Evolutionary conservation across 2,888 invertebrate species (phyloP), one percentile per base, ranked within the genome.

Genomic region (Caradrina kadenii): DNA sequence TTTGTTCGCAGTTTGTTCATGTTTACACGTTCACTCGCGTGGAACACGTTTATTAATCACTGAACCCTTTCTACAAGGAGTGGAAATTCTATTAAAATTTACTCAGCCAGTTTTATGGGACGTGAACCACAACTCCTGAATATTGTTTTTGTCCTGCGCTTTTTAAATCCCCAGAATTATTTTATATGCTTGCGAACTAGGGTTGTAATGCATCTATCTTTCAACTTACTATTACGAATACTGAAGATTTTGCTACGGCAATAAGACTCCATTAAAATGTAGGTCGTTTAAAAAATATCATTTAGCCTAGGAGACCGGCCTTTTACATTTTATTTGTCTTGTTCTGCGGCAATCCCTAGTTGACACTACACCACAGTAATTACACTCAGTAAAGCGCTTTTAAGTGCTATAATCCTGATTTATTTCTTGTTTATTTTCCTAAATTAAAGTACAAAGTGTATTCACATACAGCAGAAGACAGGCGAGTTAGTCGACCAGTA

Each of bases 31-130:
- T 42, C 48, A 48, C 48, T 79, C 68, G 67, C 64, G 69, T 67
- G 82, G 50, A 72, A 66, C 65, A 45, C 61, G 65, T 69, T 69
- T 72, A 63, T 68, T 77, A 81, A 82, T 80, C 63, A 74, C 55
- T 53, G 31, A 42, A 68, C 65, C 71, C 48, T 79, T 79, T 78
- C 69, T 56, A 55, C 53, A 67, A 76, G 64, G 17, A 66, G n/a
- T 62, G 69, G 63, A 65, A 73, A 76, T 81, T 77, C 55, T 72
- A 80, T 81, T 77, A 71, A 74, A 81, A 73, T 55, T 79, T 69
- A 74, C 63, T 74, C 65, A 61, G 60, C 60, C 60, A 21, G 56
- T 54, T 65, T 67, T 63, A 66, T 69, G 53, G 62, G 54, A 62
- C 69, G 70, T 52, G 42, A 79, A 42, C 66, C 79, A 56, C 62